Evolutionary conservation across 2,113 vertebrate genomes (phyloP), one percentile per base, ranked within the genome.

Genomic region (Lepus americanus): DNA sequence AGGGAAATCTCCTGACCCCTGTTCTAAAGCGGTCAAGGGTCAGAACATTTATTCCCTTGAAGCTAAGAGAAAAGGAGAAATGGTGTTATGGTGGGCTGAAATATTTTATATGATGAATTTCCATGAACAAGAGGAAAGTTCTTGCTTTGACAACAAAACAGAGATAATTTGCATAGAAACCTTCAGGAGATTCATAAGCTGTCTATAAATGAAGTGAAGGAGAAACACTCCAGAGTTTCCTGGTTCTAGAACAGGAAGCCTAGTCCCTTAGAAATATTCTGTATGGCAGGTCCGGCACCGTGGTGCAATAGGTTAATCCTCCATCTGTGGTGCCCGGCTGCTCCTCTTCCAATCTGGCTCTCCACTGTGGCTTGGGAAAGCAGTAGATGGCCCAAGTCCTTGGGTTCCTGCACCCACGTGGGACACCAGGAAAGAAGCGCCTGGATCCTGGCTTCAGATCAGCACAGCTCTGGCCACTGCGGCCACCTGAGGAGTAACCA

Each of bases 21-120:
- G 20, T 87, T 61, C 20, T 39, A n/a, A 10, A 78, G 12, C 0
- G 12, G 55, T 59, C 9, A 72, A 23, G 70, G n/a, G n/a, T n/a
- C 31, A 19, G 36, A 44, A 49, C 33, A 39, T 87, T 72, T 61
- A 36, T 59, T 14, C 63, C 33, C 23, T 9, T 76, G 5, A 95
- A 92, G 8, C 66, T 73, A 84, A 80, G n/a, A 61, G 61, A 91
- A 79, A 90, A 69, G 59, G n/a, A 51, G 55, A 94, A 81, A 81
- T 76, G 12, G 31, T 39, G 33, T 39, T 85, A 9, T 85, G 9
- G 67, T 29, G 6, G 36, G 10, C 27, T 72, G 14, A 92, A 94
- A 27, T 7, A 82, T 80, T 9, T 36, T 86, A 10, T 39, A 55
- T 87, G 33, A 79, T 36, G 13, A 66, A 82, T 87, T 83, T 93